These are phyloP conservation scores for Thereva nobilitata DNA, from an alignment of 2,888 invertebrate species.

Conservation along the genomic window DNA sequence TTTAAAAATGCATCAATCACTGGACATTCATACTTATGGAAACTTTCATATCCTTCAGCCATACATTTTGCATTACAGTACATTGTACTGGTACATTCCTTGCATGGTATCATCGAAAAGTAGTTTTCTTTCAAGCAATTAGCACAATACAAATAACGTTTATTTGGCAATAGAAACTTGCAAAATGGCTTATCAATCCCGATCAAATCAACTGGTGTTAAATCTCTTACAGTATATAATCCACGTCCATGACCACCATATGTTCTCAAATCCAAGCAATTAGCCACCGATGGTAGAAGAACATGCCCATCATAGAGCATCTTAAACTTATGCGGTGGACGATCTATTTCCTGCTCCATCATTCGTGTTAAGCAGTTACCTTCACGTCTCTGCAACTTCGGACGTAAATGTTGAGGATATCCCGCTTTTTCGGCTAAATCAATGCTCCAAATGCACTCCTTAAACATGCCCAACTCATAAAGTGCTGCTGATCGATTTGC, in stretches of 20 bases:
- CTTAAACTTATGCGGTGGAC: not conserved
- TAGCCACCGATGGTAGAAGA: not conserved
- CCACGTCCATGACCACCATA: not conserved
- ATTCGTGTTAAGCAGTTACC: not conserved
- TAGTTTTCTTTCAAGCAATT: not conserved
- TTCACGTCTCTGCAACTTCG: not conserved
- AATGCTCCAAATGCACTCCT: too few relatives aligned
- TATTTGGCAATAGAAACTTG: not conserved
- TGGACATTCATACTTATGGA: not conserved
- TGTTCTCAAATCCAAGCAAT: not conserved
- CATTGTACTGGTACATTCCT: not conserved
- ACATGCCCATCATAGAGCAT: not conserved
- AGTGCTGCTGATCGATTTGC: too few relatives aligned
- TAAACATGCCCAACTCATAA: too few relatives aligned
- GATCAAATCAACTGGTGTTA: not conserved
- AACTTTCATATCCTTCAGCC: not conserved
- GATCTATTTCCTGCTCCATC: not conserved
- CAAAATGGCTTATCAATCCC: not conserved
- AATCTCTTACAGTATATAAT: not conserved
- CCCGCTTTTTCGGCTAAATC: too few relatives aligned
- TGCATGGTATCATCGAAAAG: not conserved
- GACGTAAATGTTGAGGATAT: too few relatives aligned
- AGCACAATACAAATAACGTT: not conserved
- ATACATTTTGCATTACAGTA: not conserved
- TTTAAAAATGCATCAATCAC: not conserved